Percentiles rank a stretch among this genome's conserved stretches.
Evolutionary conservation across 2,888 invertebrate genomes (phyloP).

Genomic region (Phyto melanocephala): DNA sequence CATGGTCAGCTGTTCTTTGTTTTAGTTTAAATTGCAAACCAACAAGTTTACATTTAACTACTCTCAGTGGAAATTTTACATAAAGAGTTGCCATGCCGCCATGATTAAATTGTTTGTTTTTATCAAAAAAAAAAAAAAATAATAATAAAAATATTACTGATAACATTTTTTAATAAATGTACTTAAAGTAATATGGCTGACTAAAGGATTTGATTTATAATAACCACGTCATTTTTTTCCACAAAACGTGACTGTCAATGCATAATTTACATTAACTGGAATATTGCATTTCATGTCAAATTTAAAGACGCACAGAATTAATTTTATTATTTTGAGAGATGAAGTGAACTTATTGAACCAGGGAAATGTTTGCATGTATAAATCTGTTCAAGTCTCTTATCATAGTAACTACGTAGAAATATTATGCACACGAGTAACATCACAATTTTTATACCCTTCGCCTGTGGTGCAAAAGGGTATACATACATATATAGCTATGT

Average conservation of each 20-base stretch:
- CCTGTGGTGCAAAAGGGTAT: too few species aligned
- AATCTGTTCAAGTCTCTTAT: too few species aligned
- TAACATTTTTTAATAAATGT: constrained; percentile 22
- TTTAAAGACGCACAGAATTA: neutral
- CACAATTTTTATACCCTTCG: too few species aligned
- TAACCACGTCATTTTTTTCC: constrained; percentile 22
- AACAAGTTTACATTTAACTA: too few species aligned
- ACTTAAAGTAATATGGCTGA: constrained; percentile 29
- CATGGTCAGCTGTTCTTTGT: constrained; percentile 56
- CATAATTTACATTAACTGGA: neutral
- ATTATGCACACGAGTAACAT: neutral
- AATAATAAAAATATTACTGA: constrained; percentile 20
- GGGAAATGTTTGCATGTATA: too few species aligned
- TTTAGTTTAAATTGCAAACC: constrained; percentile 13
- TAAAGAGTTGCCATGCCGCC: constrained; percentile 50
- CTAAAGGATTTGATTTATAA: constrained; percentile 39
- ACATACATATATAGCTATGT: too few species aligned
- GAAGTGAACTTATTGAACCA: neutral
- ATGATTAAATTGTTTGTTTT: neutral
- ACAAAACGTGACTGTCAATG: constrained; percentile 27
- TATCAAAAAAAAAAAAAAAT: neutral
- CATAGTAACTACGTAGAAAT: neutral
- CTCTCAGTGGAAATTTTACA: constrained; percentile 45
- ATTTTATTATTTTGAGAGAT: neutral
- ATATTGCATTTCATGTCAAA: neutral